Evolutionary conservation across 2,113 vertebrate species (phyloP), one percentile per base, ranked within the genome.

Genomic region (Sciurus niger): DNA sequence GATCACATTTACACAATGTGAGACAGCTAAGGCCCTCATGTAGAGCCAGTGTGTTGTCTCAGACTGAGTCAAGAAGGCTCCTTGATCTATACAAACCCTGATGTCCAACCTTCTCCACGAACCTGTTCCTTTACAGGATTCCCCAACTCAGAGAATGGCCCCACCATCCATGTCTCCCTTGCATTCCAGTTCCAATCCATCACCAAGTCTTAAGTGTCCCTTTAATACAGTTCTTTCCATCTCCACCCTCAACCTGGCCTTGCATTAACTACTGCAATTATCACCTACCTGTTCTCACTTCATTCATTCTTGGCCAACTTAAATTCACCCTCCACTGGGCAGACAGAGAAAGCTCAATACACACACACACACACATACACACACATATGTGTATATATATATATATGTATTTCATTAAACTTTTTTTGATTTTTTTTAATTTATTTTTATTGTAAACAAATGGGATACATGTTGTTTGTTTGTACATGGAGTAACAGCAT

Each of bases 111-210:
- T 89, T 74, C 51, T 65, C 14, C 32, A 73, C 4, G 92, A 63
- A 94, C 80, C 55, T 89, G 34, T 34, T 89, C 10, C 58, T 68
- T 30, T 74, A 67, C 30, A 94, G 51, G 14, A 94, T 68, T 74
- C 12, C 18, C 30, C 55, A 32, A 67, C 34, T 92, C 70, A 91
- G 60, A 88, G 25, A 37, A 77, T 20, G 46, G 72, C 11, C 34
- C 37, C 3, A 40, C 12, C 53, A 73, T 51, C 32, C 25, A 92
- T 22, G 30, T 77, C 68, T 84, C 58, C 60, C 46, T 74, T 28
- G n/a, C 13, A 13, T 79, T 87, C 65, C 22, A 94, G 60, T 88
- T 28, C 32, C 16, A 94, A 89, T 84, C 34, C 16, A 84, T 92
- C 48, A 67, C 12, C 73, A 84, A 92, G 20, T 78, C 46, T 34